Percentiles rank a stretch among this genome's conserved stretches.
Conservation (phyloP, 2,888 invertebrate species). For the Sepiola atlantica region DNA sequence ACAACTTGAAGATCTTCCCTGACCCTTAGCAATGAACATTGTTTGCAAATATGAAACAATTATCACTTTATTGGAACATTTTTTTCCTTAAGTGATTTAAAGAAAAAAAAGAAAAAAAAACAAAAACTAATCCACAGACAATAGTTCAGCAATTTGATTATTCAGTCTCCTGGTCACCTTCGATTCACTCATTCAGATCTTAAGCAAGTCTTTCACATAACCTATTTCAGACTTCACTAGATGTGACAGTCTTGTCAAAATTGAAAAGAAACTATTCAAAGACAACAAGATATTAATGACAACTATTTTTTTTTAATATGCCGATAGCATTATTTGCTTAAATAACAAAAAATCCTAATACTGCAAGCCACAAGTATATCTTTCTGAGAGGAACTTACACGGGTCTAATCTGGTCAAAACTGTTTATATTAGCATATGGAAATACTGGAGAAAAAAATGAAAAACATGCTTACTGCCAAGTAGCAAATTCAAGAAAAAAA, state of each 20-base stretch:
- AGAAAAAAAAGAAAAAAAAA: neutral
- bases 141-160: neutral
- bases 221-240: neutral
- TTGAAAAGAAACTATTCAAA: neutral
- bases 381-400: slow-evolving; percentile 32
- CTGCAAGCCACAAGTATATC: slow-evolving; percentile 20
- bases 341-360: neutral
- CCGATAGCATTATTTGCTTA: neutral
- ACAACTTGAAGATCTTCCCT: neutral
- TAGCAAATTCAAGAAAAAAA: neutral
- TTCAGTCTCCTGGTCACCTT: slow-evolving; percentile 7
- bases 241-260: neutral
- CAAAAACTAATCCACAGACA: neutral
- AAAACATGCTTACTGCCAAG: slow-evolving; percentile 13
- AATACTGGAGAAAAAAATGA: neutral
- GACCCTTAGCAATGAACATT: neutral
- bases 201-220: slow-evolving; percentile 32
- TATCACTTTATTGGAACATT: neutral
- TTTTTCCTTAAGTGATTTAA: neutral
- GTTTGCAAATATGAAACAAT: neutral
- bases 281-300: neutral
- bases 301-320: neutral
- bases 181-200: neutral
- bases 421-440: neutral
- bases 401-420: neutral